phyloP scores from a whole-genome alignment of 2,888 invertebrate genomes.

The Cantharis rufa region DNA sequence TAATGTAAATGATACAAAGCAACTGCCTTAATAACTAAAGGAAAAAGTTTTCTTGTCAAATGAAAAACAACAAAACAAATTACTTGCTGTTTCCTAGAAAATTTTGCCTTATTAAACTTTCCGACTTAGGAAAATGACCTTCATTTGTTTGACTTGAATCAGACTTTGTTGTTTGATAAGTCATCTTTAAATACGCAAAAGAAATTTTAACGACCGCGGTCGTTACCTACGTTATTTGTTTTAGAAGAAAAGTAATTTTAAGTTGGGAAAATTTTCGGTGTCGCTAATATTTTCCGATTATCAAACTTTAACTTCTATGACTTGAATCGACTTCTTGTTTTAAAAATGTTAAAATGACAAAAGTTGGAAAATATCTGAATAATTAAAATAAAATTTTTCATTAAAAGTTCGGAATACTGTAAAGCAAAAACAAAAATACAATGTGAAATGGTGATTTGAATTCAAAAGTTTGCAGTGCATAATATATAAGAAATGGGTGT shows the following conservation, averaged over 20 bases:
- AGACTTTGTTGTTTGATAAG: not conserved
- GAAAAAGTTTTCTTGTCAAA: not conserved
- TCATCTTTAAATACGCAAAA: not conserved
- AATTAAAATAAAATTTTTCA: not conserved
- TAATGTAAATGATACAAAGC: not conserved
- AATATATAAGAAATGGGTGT: too few relatives aligned
- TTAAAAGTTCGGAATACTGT: not conserved
- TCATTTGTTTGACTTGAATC: not conserved
- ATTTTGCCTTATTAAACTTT: not conserved
- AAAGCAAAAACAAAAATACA: not conserved
- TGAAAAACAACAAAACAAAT: not conserved
- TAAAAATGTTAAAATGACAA: not conserved
- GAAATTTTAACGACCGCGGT: not conserved
- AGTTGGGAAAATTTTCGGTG: not conserved
- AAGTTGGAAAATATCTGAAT: not conserved
- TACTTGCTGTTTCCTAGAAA: not conserved
- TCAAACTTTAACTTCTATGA: not conserved
- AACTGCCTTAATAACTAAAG: not conserved
- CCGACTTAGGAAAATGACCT: not conserved
- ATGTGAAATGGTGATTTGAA: too few relatives aligned
- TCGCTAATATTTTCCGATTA: not conserved
- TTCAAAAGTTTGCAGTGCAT: too few relatives aligned
- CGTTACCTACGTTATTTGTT: not conserved
- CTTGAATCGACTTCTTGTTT: not conserved
- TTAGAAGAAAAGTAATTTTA: not conserved